Evolutionary conservation across 2,797 vertebrate species (phyloP), one percentile per base, ranked within the genome.

Genomic region (Perodicticus potto): DNA sequence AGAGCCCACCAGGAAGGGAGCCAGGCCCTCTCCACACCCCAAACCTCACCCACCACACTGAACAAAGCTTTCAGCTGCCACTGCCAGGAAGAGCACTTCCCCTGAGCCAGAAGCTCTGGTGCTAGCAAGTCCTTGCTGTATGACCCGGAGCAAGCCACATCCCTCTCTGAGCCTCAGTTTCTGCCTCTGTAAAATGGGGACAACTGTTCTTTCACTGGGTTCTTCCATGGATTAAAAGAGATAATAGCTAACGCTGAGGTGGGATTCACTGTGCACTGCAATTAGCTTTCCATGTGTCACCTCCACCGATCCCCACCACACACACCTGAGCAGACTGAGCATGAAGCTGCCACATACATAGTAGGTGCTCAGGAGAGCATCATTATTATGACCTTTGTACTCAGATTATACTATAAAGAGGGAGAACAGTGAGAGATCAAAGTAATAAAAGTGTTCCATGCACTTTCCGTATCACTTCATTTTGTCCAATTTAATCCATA

Each of bases 131-230:
- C 70, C 59, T 73, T 22, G n/a, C 73, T 57, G 8, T 40, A 67
- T 37, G 83, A 81, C 63, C 94, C 17, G 2, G 83, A 91, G 43
- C 76, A 93, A 96, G 69, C 69, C 84, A 85, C 45, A 34, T 70
- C 23, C 73, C 55, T 89, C 92, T 94, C 86, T 67, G 67, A 84
- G 94, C 61, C 83, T 95, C 82, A 23, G 86, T 90, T 89, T 86
- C 89, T n/a, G 84, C 89, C 77, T 89, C 83, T 83, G 40, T 49
- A 85, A 95, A 82, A 90, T 67, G 45, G 87, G 37, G 49, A 81
- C 6, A 32, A 61, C 23, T 13, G 2, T 57, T 77, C 80, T 57
- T 13, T 87, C 83, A 45, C 20, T 72, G 77, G 19, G 49, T 16
- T 59, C 53, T 72, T 73, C n/a, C 40, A 29, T 5, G 34, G 25